These are phyloP conservation scores for Equus przewalskii DNA, from an alignment of 2,113 vertebrate genomes.

Conservation along the genomic window DNA sequence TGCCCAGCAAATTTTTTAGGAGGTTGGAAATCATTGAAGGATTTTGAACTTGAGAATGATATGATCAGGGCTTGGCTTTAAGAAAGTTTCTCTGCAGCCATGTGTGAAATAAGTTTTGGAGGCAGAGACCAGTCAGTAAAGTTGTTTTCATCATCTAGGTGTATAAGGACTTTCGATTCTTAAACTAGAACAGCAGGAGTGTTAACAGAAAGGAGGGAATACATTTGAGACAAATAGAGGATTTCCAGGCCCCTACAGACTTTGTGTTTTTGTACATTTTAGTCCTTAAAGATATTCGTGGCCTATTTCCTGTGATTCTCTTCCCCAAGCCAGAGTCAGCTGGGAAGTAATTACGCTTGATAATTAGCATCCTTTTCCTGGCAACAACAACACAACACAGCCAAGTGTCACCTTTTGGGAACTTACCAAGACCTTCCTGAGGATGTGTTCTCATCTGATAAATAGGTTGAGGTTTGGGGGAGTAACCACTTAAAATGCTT, in stretches of 20 bases:
- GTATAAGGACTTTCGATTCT: neutral
- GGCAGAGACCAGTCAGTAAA: neutral
- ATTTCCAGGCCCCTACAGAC: neutral
- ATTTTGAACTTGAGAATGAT: conserved; percentile 11
- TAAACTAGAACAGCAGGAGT: neutral
- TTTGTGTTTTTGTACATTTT: conserved; percentile 22
- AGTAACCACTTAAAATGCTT: conserved; percentile 18
- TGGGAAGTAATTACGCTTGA: conserved; percentile 14
- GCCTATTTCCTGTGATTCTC: neutral
- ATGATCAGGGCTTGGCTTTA: neutral
- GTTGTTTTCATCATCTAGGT: neutral
- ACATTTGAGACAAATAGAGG: neutral
- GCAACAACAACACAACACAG: neutral
- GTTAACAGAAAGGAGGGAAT: neutral
- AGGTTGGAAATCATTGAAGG: neutral
- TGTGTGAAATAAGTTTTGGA: neutral
- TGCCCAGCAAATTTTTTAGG: neutral
- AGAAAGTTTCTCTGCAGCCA: neutral
- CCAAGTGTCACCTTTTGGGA: neutral
- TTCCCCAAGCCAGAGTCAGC: neutral
- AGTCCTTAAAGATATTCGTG: conserved; percentile 20
- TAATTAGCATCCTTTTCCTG: conserved; percentile 40
- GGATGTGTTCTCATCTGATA: neutral
- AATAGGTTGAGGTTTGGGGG: neutral
- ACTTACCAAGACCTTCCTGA: conserved; percentile 4